These are phyloP conservation scores for Ornithorhynchus anatinus DNA, from an alignment of 2,113 vertebrate species.

Conservation along the genomic window DNA sequence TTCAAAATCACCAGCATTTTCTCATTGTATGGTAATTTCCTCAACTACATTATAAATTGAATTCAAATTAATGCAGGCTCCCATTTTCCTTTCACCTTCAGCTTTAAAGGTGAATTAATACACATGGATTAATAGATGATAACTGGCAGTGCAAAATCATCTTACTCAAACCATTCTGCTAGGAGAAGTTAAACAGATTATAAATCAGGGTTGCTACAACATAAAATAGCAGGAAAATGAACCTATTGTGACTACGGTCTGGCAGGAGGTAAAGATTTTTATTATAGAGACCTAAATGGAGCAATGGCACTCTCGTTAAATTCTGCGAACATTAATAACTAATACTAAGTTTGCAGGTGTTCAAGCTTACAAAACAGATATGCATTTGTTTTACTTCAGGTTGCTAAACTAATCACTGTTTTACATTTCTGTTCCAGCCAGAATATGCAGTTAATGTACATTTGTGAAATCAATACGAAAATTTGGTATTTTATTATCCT, in stretches of 20 bases:
- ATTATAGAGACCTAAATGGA: constrained; percentile 20
- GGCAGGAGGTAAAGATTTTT: constrained; percentile 51
- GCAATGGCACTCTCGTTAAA: constrained; percentile 44
- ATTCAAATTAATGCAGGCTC: constrained; percentile 45
- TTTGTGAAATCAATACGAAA: constrained; percentile 33
- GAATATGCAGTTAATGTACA: constrained; percentile 39
- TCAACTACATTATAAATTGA: constrained; percentile 54
- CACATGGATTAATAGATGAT: constrained; percentile 41
- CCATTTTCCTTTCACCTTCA: constrained; percentile 43
- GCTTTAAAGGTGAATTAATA: constrained; percentile 58
- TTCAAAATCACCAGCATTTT: constrained; percentile 44
- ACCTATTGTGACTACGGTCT: background rate
- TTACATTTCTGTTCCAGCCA: constrained; percentile 19
- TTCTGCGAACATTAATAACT: constrained; percentile 53
- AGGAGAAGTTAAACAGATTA: constrained; percentile 58
- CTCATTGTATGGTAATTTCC: constrained; percentile 42
- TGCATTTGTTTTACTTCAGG: constrained; percentile 35
- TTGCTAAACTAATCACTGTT: background rate
- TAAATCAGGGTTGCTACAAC: constrained; percentile 45
- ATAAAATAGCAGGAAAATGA: constrained; percentile 36
- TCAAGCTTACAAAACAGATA: constrained; percentile 41
- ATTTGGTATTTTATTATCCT: constrained; percentile 10
- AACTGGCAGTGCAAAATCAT: constrained; percentile 60
- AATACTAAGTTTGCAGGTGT: constrained; percentile 36
- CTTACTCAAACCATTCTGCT: constrained; percentile 46